phyloP scores from a whole-genome alignment of 2,113 vertebrate species.

The Irena cyanogastra region DNA sequence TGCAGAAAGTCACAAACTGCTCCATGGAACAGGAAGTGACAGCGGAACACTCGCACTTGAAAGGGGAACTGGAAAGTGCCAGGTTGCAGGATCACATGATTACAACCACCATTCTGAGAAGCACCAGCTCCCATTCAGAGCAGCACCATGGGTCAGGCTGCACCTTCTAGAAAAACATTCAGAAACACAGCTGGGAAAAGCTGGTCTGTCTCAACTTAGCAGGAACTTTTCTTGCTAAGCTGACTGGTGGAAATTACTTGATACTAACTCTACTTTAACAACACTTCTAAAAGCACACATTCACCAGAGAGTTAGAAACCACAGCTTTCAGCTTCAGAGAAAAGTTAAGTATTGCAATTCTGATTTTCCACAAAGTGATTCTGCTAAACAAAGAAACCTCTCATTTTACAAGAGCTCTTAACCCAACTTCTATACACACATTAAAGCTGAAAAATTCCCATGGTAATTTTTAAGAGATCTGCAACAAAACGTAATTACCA shows the following conservation, averaged over 20 bases:
- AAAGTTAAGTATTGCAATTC: background rate
- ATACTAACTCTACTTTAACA: background rate
- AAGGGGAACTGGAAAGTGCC: slow-evolving; percentile 55
- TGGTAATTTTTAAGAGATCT: background rate
- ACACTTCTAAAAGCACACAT: background rate
- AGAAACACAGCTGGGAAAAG: background rate
- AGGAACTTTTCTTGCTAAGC: background rate
- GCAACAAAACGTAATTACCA: background rate
- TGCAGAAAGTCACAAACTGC: background rate
- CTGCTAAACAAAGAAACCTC: background rate
- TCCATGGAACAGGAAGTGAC: background rate
- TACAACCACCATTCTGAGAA: background rate
- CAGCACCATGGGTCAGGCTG: background rate
- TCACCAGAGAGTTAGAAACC: background rate
- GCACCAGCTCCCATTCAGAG: background rate
- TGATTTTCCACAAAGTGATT: background rate
- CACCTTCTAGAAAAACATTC: background rate
- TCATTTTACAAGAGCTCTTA: background rate
- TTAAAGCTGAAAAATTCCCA: background rate
- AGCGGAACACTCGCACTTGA: background rate
- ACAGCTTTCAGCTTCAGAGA: background rate
- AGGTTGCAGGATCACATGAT: background rate
- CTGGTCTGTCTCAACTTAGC: background rate
- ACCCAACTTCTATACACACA: background rate
- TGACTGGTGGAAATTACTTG: background rate